Base-by-base conservation (phyloP, 2,888 invertebrate genomes). In the Acronicta leporina region DNA sequence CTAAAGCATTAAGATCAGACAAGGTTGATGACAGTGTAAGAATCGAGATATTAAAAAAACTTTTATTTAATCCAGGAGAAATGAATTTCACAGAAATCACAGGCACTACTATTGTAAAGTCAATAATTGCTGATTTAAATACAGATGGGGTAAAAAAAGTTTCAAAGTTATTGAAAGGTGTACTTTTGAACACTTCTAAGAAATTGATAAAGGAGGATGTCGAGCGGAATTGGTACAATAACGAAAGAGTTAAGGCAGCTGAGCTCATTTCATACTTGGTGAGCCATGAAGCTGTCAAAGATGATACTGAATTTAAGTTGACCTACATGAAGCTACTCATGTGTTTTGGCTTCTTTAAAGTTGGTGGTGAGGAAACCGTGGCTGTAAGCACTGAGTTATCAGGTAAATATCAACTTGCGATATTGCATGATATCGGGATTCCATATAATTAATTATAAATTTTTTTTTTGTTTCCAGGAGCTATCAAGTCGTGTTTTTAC, bases 71-170 rank as follows among this genome's bases (percentile, higher is more conserved):
- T 82, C 97, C 97, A 0, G 97, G 97, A 5, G 96, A 96, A 78
- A 95, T 97, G 63, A 96, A 96, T 87, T 96, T 97, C 66, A 97
- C 97, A 79, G 97, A 97, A 88, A 95, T 96, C 33, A 96, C 97
- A 16, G 95, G 96, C 11, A 95, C 95, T 13, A 96, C 95, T 75
- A 84, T 97, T 46, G 88, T 97, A 0, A 96, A 96, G 82, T 95
- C 95, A 52, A 92, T 97, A 10, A 95, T 95, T n/a, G 89, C 92
- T 1, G 95, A 94, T 83, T 90, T 97, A 60, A 95, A 95, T 62
- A 87, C 87, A 8, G 94, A 95, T 49, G 96, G 96, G 8, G 95
- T 97, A 0, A 96, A 96, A 79, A 95, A 95, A 81, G 88, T 97
- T 71, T 95, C 96, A 0, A 94, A 95, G 71, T 82, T 96, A 27